A percentile compares a stretch with the other conserved stretches of the same genome.
These are phyloP conservation scores for Agonum fuliginosum DNA, from an alignment of 2,888 invertebrate species.

Conservation along the genomic window DNA sequence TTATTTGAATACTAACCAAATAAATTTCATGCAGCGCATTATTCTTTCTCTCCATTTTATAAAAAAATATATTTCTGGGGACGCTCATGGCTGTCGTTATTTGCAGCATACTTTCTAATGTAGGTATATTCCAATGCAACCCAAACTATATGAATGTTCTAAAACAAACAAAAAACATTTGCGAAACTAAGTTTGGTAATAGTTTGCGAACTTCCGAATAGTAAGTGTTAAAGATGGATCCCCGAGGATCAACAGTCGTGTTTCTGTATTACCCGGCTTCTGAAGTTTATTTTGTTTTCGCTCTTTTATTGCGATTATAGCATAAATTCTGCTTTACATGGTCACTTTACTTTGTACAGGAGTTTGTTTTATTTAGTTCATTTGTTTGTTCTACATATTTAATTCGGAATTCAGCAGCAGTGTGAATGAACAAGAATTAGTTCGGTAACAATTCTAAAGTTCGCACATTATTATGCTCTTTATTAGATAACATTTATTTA, in stretches of 20 bases:
- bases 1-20: too few species aligned
- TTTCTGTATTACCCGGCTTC: conserved; percentile 11
- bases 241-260: conserved; percentile 20
- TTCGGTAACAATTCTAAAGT: too few species aligned
- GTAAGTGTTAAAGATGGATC: conserved; percentile 55
- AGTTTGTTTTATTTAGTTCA: neutral
- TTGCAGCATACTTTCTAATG: conserved; percentile 17
- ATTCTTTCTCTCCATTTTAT: too few species aligned
- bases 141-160: neutral
- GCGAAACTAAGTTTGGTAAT: conserved; percentile 40
- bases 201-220: conserved; percentile 48
- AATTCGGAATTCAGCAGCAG: too few species aligned
- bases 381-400: too few species aligned
- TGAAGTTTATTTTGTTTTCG: conserved; percentile 14
- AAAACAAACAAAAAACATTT: conserved; percentile 26
- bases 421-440: too few species aligned
- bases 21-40: too few species aligned
- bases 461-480: too few species aligned
- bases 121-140: conserved; percentile 20
- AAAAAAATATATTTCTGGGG: neutral
- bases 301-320: conserved; percentile 32
- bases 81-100: neutral
- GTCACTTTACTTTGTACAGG: conserved; percentile 13
- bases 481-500: too few species aligned
- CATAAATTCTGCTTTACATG: conserved; percentile 10